These are phyloP conservation scores for Liasis olivaceus DNA, from an alignment of 2,797 vertebrate species.

Conservation along the genomic window DNA sequence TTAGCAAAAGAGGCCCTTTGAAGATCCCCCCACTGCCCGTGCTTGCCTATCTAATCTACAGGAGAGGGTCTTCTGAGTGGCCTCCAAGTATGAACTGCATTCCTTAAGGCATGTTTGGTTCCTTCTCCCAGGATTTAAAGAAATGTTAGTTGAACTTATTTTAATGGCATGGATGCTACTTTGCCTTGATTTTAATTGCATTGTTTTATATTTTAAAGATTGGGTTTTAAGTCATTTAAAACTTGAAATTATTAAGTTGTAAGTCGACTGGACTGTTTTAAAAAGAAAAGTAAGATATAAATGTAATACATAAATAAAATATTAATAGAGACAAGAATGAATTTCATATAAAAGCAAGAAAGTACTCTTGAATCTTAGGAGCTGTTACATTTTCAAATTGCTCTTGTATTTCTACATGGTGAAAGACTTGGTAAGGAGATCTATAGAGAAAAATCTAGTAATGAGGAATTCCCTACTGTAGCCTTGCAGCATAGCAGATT, in stretches of 20 bases:
- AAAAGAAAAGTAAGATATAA: not conserved
- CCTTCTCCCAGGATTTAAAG: no score
- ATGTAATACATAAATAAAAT: not conserved
- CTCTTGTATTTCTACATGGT: not conserved
- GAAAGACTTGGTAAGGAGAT: not conserved
- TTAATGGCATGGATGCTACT: no score
- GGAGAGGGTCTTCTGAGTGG: no score
- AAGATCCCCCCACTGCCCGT: no score
- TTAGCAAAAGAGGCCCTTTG: no score
- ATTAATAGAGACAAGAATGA: not conserved
- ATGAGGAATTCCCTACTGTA: slow-evolving; percentile 32
- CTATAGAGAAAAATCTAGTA: not conserved
- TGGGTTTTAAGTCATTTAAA: not conserved
- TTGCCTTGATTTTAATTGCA: no score
- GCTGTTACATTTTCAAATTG: not conserved
- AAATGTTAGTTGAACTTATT: no score
- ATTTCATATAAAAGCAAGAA: not conserved
- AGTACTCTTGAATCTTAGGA: not conserved
- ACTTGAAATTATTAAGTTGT: not conserved
- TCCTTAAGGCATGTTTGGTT: no score
- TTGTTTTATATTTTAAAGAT: no score
- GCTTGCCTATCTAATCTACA: no score
- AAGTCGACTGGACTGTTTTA: not conserved
- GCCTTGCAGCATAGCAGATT: not conserved
- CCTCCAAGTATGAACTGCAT: no score